Percentiles rank a stretch among this genome's conserved stretches.
These are phyloP conservation scores for Philonicus albiceps DNA, from an alignment of 2,888 invertebrate genomes.

Conservation along the genomic window DNA sequence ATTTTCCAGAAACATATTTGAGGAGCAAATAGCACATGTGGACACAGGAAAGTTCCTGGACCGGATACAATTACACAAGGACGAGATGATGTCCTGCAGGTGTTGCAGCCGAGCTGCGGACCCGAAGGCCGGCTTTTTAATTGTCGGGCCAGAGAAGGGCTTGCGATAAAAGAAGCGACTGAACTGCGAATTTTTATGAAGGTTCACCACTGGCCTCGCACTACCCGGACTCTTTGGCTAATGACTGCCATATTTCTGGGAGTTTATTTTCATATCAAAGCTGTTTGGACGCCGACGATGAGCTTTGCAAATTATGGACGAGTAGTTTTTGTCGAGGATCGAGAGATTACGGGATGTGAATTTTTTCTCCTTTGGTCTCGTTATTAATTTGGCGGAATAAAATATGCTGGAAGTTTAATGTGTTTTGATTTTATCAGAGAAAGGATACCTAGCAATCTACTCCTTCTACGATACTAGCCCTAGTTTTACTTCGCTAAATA, in stretches of 20 bases:
- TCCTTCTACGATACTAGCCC: background rate
- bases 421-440: background rate
- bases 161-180: conserved; percentile 30
- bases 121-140: conserved; percentile 14
- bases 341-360: background rate
- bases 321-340: background rate
- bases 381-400: background rate
- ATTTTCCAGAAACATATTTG: conserved; percentile 40
- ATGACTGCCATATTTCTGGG: conserved; percentile 44
- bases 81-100: conserved; percentile 46
- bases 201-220: background rate
- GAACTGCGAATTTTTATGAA: background rate
- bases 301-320: conserved; percentile 32
- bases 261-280: conserved; percentile 47
- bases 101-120: conserved; percentile 37
- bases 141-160: conserved; percentile 16
- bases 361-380: background rate
- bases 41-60: background rate
- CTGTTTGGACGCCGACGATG: conserved; percentile 41
- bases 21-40: conserved; percentile 30
- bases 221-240: conserved; percentile 17
- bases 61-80: conserved; percentile 27
- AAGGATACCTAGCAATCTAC: background rate
- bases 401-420: background rate
- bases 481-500: no score